Evolutionary conservation across 2,888 invertebrate genomes (phyloP), one percentile per base, ranked within the genome.

Genomic region (Xestobium rufovillosum): DNA sequence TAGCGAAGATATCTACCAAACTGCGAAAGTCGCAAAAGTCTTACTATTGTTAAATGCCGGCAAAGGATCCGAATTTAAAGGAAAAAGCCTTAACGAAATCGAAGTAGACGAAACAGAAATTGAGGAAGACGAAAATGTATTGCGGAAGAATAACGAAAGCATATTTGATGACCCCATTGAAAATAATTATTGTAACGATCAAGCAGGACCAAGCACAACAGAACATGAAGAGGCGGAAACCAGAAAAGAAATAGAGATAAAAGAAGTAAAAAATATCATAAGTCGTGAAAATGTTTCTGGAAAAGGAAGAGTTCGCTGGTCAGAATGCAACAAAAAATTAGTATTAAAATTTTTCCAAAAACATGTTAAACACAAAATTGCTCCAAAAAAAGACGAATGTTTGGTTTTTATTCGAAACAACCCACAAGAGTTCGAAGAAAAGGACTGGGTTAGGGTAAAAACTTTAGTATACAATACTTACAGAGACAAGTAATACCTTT

Each of bases 21-120:
- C 30, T 4, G 30, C 15, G 2, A 41, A 41, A 34, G 37, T 41
- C 11, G 35, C 34, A 14, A 37, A 38, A 26, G 41, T 41, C 14
- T 31, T 43, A 15, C 28, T 40, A 23, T 32, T 45, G 17, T 19
- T 43, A 12, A 41, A 45, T 34, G 38, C 13, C 14, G 46, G 42
- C 28, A 46, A 43, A 31, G 43, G 43, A 10, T 32, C 30, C 19
- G 43, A 46, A 34, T 43, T 43, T 12, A 39, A 42, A 37, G 45
- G 43, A 27, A 45, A 40, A 25, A 35, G 39, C 25, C 26, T 44
- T 12, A 33, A 32, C 11, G 38, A 45, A 27, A 45, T 45, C 13
- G 41, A 43, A 14, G 25, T 43, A 25, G 27, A 3, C 14, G 36
- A 40, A 27, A 34, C 33, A 19, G 26, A 31, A 13, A 10, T 40